Conservation (phyloP, 2,113 vertebrate species). For the Hippolais icterina region DNA sequence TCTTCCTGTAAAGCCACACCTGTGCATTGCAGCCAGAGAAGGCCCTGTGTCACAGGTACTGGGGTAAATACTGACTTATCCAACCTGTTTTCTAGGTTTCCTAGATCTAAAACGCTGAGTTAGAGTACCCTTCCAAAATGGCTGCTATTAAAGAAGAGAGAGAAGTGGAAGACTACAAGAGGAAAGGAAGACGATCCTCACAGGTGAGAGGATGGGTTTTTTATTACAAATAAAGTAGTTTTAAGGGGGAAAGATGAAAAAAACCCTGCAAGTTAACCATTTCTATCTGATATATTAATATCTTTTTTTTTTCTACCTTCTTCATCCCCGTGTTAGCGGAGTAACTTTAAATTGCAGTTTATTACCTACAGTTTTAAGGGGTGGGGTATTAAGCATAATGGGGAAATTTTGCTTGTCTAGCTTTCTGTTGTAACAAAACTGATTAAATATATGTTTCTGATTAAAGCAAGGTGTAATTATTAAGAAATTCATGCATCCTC, state of each 20-base stretch:
- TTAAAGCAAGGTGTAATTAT: neutral
- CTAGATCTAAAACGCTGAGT: constrained; percentile 58
- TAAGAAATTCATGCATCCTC: neutral
- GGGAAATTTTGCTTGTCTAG: neutral
- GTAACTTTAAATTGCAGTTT: constrained; percentile 3
- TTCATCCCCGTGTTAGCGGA: neutral
- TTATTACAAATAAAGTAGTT: neutral
- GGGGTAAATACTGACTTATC: constrained; percentile 39
- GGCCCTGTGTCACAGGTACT: neutral
- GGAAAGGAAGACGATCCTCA: constrained; percentile 72
- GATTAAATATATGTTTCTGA: neutral
- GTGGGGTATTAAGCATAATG: neutral
- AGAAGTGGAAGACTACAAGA: constrained; percentile 72
- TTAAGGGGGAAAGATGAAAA: neutral
- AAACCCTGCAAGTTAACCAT: neutral
- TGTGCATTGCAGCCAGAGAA: neutral
- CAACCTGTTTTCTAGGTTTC: constrained; percentile 65
- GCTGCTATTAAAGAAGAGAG: constrained; percentile 67
- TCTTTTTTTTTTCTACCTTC: neutral
- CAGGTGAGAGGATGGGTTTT: constrained; percentile 50
- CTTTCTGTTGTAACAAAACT: neutral
- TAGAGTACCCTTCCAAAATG: constrained; percentile 66
- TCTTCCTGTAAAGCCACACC: neutral
- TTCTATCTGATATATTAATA: neutral
- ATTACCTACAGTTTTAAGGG: neutral